Evolutionary conservation across 2,113 vertebrate species (phyloP).

Genomic region (Macquaria ambigua): DNA sequence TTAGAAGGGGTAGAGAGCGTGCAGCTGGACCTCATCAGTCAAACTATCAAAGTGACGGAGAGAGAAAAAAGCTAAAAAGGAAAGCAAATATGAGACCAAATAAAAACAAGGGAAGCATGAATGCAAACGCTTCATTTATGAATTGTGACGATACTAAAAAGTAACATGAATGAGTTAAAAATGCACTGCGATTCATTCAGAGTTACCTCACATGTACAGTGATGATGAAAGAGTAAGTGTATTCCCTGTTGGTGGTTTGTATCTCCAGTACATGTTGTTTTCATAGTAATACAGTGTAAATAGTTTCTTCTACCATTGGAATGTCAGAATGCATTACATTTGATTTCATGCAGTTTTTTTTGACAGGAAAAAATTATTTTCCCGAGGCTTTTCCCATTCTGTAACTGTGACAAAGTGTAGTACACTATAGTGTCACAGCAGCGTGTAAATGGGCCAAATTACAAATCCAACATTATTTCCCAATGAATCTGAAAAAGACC

Average conservation of each 20-base stretch:
- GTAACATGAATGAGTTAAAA: neutral
- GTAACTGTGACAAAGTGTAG: neutral
- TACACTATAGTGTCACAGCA: neutral
- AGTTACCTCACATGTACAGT: neutral
- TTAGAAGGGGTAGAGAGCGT: neutral
- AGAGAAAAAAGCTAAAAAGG: no score
- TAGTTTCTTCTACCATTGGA: neutral
- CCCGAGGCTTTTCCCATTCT: neutral
- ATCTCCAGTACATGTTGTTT: neutral
- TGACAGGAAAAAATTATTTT: neutral
- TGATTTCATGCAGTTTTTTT: neutral
- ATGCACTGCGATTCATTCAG: neutral
- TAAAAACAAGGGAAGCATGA: neutral
- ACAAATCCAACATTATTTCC: conserved; percentile 23
- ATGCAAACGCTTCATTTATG: neutral
- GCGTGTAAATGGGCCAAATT: conserved; percentile 27
- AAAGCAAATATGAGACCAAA: neutral
- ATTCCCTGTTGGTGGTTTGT: neutral
- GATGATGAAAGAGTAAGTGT: neutral
- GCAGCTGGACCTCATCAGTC: neutral
- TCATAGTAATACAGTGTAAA: neutral
- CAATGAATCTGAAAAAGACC: conserved; percentile 13
- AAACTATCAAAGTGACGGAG: neutral
- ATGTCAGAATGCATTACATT: neutral
- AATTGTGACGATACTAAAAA: neutral